Percentiles rank a stretch among this genome's conserved stretches.
Evolutionary conservation across 2,888 invertebrate species (phyloP).

Genomic region (Tupiocoris notatus): DNA sequence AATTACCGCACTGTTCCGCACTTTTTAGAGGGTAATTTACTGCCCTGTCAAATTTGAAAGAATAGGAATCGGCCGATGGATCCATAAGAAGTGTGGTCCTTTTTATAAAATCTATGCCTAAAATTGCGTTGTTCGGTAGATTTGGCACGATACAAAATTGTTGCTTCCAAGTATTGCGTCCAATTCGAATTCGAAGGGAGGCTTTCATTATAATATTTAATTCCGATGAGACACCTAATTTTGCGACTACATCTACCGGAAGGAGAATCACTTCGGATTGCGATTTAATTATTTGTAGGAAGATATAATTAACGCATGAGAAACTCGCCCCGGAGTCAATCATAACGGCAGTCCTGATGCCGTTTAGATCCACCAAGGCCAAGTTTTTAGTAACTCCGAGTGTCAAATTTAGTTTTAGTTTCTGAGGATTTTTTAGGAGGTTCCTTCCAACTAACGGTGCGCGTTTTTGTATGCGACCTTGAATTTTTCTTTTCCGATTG

Average conservation of each 20-base stretch:
- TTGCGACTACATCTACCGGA: not conserved
- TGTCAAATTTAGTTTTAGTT: not conserved
- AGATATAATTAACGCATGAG: not conserved
- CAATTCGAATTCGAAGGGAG: not conserved
- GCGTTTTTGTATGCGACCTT: no score
- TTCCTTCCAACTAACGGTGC: no score
- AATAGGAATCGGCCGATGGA: not conserved
- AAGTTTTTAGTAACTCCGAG: not conserved
- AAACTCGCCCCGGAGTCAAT: constrained; percentile 13
- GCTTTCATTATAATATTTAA: not conserved
- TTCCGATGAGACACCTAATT: not conserved
- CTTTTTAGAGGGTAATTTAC: not conserved
- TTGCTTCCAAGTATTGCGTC: not conserved
- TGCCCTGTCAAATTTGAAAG: not conserved
- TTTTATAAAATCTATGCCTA: constrained; percentile 16
- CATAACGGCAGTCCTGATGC: not conserved
- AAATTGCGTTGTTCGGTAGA: not conserved
- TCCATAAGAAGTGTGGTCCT: not conserved
- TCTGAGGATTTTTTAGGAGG: no score
- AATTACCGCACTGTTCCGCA: not conserved
- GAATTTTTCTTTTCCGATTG: no score
- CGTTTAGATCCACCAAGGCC: not conserved
- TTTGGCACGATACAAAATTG: constrained; percentile 1
- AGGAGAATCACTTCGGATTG: not conserved
- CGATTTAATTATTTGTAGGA: not conserved